Evolutionary conservation across 53 echinoderm and acorn worm genomes (phyloP), one percentile per base, ranked within the genome.

Genomic region (Arbacia lixula): DNA sequence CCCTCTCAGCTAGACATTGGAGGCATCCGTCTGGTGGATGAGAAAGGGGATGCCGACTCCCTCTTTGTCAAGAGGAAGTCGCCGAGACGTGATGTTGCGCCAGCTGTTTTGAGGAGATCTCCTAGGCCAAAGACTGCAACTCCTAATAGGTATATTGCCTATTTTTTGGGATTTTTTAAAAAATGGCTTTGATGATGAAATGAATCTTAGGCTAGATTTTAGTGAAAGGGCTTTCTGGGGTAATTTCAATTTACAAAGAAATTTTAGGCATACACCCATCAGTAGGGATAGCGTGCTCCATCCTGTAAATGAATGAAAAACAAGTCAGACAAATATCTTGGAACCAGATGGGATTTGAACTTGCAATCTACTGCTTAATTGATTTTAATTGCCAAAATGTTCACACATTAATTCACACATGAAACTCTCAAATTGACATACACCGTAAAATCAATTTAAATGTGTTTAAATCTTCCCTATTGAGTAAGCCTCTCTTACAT

Each of bases 41-140:
- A 81, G 62, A 63, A 64, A 33, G 82, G 64, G 4, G 82, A 64
- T 64, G 82, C 82, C 6, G 82, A 63, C 17, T 4, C 82, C 62
- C 82, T 81, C 6, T 81, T 81, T 32, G 82, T 81, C 17, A 81
- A 64, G 26, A 31, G 82, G 63, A 81, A 81, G 82, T 81, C 82
- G 17, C 82, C 82, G 4, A 46, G 82, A 9, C 82, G 46, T 1
- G 64, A 63, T 63, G 82, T 81, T 34, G 43, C 62, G 37, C 29
- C 27, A 30, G 50, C 82, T 30, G 46, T 30, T 27, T 61, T 81
- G 24, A 14, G 2, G 14, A 61, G 64, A 32, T 81, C 82, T 10
- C 17, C 38, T 3, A 42, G 82, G 33, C 64, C 82, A 2, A 81
- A 81, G 20, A 81, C 82, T 31, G 64, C 82, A 17, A 46, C 82